Base-by-base conservation (phyloP, 2,888 invertebrate genomes). In the Lingula anatina region DNA sequence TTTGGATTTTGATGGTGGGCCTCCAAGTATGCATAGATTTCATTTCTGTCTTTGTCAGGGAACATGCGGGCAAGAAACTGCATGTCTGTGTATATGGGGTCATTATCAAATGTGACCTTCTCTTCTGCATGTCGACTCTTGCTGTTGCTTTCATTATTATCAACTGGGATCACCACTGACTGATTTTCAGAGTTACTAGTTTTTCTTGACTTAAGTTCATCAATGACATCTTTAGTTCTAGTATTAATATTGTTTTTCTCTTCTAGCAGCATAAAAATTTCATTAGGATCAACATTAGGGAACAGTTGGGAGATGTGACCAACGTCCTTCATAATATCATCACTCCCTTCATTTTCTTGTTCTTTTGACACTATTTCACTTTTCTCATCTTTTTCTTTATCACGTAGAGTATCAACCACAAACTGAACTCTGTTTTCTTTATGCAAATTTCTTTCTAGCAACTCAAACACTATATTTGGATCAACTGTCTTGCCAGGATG, bases 21-120 rank as follows among this genome's bases (percentile, higher is more conserved):
- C 49, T 70, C 69, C 25, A 72, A 49, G 42, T 61, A 64, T 15
- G 70, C 72, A 58, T 72, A 72, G 5, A 72, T 61, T 46, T 72
- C 72, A 57, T 65, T 66, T 39, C 57, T 55, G 48, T 69, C 68
- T 46, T 47, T 61, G 5, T 65, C 59, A 24, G 69, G 70, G 53
- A 72, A 59, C 36, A 71, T 62, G 47, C 60, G 65, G 5, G 60
- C 51, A 28, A 72, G 54, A 15, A 56, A 61, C 46, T 60, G 57
- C 53, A 66, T 64, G 49, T 72, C 70, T 44, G 47, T 50, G 42
- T 60, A 67, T 7, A 71, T 50, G n/a, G 66, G 65, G 53, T 71
- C 67, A 50, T 59, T 59, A 21, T 47, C 55, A 21, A 63, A 52
- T 5, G 51, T 37, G 20, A 64, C 59, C n/a, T n/a, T n/a, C n/a